Conservation (phyloP, 2,797 vertebrate genomes). For the Ispidina picta region DNA sequence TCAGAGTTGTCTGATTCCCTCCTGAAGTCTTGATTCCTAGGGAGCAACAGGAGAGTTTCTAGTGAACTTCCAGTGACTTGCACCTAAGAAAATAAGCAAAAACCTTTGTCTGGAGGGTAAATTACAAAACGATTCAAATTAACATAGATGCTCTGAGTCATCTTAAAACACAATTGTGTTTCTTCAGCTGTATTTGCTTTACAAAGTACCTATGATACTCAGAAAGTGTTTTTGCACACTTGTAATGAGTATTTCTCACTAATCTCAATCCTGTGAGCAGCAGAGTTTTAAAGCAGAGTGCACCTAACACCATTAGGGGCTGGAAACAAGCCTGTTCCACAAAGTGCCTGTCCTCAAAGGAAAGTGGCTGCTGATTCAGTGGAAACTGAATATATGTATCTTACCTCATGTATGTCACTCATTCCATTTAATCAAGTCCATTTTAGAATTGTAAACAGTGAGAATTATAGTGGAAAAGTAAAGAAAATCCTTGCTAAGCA, state of each 20-base stretch:
- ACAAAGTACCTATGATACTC: not conserved
- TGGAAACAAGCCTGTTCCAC: not conserved
- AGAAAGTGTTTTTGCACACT: not conserved
- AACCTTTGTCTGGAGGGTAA: not conserved
- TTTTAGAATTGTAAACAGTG: not conserved
- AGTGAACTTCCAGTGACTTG: not conserved
- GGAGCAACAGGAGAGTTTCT: not conserved
- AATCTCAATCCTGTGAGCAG: not conserved
- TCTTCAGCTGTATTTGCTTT: not conserved
- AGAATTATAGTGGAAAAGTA: not conserved
- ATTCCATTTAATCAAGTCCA: not conserved
- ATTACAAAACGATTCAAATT: not conserved
- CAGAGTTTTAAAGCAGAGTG: not conserved
- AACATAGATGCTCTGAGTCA: accelerated
- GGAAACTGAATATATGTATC: not conserved
- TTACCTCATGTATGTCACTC: not conserved
- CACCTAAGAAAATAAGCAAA: not conserved
- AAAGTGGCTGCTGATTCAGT: not conserved
- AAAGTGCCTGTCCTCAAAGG: not conserved
- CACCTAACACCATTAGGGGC: not conserved
- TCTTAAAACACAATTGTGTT: not conserved
- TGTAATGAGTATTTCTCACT: not conserved
- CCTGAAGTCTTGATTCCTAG: not conserved
- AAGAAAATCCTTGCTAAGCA: not conserved
- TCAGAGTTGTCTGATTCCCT: no score